phyloP scores from a whole-genome alignment of 2,888 invertebrate species.

The Bhutanitis thaidina region DNA sequence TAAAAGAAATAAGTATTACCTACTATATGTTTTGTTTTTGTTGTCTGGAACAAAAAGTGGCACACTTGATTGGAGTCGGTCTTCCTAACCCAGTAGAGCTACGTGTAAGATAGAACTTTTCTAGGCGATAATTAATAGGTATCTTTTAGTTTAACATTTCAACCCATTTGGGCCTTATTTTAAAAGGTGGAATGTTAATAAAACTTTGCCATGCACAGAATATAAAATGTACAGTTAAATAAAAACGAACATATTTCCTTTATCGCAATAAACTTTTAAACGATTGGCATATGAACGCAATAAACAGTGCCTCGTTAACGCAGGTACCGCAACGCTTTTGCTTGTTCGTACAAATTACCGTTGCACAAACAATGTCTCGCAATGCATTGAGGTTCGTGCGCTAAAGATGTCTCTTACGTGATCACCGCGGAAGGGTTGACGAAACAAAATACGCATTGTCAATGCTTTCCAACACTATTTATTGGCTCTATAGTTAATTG shows the following conservation, averaged over 20 bases:
- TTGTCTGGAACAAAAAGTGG: too few relatives aligned
- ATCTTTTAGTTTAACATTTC: too few relatives aligned
- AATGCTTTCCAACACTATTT: conserved; percentile 33
- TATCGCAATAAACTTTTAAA: conserved; percentile 15
- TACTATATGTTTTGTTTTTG: too few relatives aligned
- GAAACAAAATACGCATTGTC: conserved; percentile 43
- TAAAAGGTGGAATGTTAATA: too few relatives aligned
- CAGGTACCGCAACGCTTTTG: conserved; percentile 31
- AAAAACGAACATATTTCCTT: conserved; percentile 17
- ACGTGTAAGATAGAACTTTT: too few relatives aligned
- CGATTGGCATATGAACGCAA: conserved; percentile 20
- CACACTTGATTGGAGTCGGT: too few relatives aligned
- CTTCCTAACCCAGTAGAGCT: too few relatives aligned
- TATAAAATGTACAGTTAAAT: too few relatives aligned
- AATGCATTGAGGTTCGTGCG: background rate
- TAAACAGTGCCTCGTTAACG: conserved; percentile 24
- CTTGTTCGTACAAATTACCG: conserved; percentile 33
- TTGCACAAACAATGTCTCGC: conserved; percentile 34
- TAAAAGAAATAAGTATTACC: too few relatives aligned
- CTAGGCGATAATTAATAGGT: too few relatives aligned
- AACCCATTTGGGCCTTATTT: too few relatives aligned
- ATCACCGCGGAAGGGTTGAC: conserved; percentile 50
- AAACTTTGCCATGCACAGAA: too few relatives aligned
- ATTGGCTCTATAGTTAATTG: conserved; percentile 53
- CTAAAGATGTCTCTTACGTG: conserved; percentile 19